Percentiles rank a stretch among this genome's conserved stretches.
phyloP scores from a whole-genome alignment of 2,888 invertebrate species.

The Stictocephala bisonia region DNA sequence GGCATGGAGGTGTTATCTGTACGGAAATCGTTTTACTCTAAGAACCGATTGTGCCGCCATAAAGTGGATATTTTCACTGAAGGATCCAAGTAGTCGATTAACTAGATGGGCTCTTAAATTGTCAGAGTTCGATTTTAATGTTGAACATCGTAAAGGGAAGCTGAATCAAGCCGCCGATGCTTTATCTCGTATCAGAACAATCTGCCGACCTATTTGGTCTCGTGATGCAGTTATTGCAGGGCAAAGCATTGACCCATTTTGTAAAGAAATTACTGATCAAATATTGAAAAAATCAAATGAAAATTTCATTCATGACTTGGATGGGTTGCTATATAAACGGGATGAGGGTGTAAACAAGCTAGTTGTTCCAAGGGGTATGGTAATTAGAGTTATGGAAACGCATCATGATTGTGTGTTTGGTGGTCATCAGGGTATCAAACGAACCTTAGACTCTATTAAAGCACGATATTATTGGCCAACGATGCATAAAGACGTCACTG shows the following conservation, averaged over 20 bases:
- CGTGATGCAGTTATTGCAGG: neutral
- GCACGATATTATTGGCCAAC: constrained; percentile 59
- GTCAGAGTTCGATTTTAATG: constrained; percentile 37
- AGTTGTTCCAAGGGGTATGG: constrained; percentile 9
- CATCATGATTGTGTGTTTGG: constrained; percentile 55
- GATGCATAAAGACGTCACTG: constrained; percentile 61
- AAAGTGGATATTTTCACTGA: constrained; percentile 46
- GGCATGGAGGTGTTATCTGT: constrained; percentile 25
- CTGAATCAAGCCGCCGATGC: constrained; percentile 1
- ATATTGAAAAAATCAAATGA: neutral
- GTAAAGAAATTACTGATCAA: neutral
- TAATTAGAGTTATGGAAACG: constrained; percentile 42
- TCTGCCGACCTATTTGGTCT: constrained; percentile 7
- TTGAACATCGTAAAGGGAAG: constrained; percentile 3
- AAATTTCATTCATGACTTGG: neutral
- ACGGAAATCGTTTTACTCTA: constrained; percentile 25
- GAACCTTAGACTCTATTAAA: constrained; percentile 56
- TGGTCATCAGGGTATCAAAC: constrained; percentile 59
- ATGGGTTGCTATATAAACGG: neutral
- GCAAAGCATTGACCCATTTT: neutral
- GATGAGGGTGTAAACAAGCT: neutral
- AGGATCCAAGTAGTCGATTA: constrained; percentile 47
- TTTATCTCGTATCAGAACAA: neutral
- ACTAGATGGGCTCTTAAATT: constrained; percentile 48
- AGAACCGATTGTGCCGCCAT: constrained; percentile 43